Base-by-base conservation (phyloP, 2,113 vertebrate species). In the Rana temporaria region DNA sequence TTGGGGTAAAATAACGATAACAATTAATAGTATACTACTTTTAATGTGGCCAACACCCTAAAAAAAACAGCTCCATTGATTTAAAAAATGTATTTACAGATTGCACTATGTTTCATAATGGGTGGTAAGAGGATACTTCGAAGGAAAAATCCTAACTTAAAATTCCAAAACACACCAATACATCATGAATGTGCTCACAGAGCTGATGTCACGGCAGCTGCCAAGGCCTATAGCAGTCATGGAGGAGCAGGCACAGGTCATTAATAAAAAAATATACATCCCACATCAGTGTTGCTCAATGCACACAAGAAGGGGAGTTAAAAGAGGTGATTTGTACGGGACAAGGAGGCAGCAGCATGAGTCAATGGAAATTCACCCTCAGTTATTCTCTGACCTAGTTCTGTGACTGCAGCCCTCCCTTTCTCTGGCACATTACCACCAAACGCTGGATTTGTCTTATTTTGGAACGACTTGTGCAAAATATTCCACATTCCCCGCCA, bases 401-500 rank as follows among this genome's bases (percentile, higher is more conserved):
- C 81, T 83, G 12, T 20, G 52, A 18, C 24, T 70, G 66, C 78
- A n/a, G 16, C 55, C 66, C 52, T 30, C 62, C 56, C 42, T 8
- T 48, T 66, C 32, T 67, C 70, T 82, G 70, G 70, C 72, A 55
- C 19, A 82, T 16, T 24, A 64, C 5, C 57, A n/a, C 17, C 24
- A 20, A 73, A 57, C 60, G 30, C 26, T 76, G 63, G 34, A 68
- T 83, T 60, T 76, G 26, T 57, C 71, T 83, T 76, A 68, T 83
- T 83, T 68, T 83, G 81, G 81, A 83, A 76, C 63, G 34, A 20
- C 26, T 87, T 19, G 42, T 87, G 84, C 85, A 84, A 84, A 85
- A 85, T 70, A 84, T 88, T 90, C 90, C 86, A 0, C 24, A 60
- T 84, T 2, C 87, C 22, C 4, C 85, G 89, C 89, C 89, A 89